Percentiles rank a stretch among this genome's conserved stretches.
Evolutionary conservation across 53 echinoderm and acorn worm genomes (phyloP).

Genomic region (Hippasteria phrygiana): DNA sequence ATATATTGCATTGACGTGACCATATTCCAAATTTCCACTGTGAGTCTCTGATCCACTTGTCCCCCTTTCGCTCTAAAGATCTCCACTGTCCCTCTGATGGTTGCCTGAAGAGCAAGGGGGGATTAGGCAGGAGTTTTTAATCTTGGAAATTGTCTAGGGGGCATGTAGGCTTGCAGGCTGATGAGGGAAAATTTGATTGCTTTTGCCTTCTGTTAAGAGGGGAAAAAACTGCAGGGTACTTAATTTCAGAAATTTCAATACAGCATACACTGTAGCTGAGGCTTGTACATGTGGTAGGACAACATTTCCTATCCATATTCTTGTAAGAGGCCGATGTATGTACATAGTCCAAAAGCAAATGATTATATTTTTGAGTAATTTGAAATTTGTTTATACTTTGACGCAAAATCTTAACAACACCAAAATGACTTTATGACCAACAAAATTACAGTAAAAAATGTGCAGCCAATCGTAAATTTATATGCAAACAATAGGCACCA

Average conservation of each 20-base stretch:
- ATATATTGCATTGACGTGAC: slow-evolving; percentile 12
- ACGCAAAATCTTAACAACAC: too few relatives aligned
- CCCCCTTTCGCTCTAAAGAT: background rate
- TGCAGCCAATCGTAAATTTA: too few relatives aligned
- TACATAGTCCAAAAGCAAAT: background rate
- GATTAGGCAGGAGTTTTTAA: slow-evolving; percentile 37
- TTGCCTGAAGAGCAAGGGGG: background rate
- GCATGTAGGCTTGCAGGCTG: slow-evolving; percentile 10
- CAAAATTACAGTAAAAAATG: too few relatives aligned
- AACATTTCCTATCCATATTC: background rate
- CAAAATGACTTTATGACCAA: too few relatives aligned
- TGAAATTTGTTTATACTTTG: too few relatives aligned
- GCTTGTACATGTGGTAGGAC: too few relatives aligned
- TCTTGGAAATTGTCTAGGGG: slow-evolving; percentile 52
- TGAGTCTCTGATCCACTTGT: background rate
- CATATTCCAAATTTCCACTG: slow-evolving; percentile 15
- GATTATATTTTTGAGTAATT: too few relatives aligned
- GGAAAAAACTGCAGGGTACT: background rate
- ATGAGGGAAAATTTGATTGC: slow-evolving; percentile 55
- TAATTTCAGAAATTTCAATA: slow-evolving; percentile 34
- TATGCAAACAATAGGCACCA: too few relatives aligned
- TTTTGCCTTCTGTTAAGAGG: slow-evolving; percentile 34
- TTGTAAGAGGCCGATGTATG: background rate
- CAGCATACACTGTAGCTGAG: background rate
- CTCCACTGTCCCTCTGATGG: background rate